Base-by-base conservation (phyloP, 1,140 invertebrate genomes). In the Bombus consobrinus region DNA sequence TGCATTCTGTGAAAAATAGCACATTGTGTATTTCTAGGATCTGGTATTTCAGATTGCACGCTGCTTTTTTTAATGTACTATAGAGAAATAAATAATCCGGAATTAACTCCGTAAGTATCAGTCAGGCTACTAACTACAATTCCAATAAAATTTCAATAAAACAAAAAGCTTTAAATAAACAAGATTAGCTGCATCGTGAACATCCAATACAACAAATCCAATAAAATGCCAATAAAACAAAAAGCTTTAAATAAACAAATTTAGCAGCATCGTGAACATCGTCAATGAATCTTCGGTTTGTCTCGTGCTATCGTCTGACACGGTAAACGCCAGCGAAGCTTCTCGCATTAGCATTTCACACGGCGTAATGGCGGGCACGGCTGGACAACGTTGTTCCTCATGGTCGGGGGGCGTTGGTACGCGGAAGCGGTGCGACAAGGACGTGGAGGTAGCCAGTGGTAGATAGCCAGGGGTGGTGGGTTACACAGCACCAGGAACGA, bases 401-500 rank as follows among this genome's bases (percentile, higher is more conserved):
- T 39, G 53, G 74, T 41, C 25, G 22, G 13, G 28, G 57, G 15
- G 64, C 22, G 68, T 37, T 53, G 66, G 34, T n/a, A 41, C 12
- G 39, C 34, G 73, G 69, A 43, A 68, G 66, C 41, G 28, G 77
- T 62, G 71, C 88, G 66, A 59, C 85, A 53, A 53, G 59, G 57
- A 81, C 74, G 77, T 9, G 34, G 68, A 64, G 62, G 62, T 57
- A 53, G 68, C 57, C 89, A 87, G 71, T 79, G 62, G 41, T 66
- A 34, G 75, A 66, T 41, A 34, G 66, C 74, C 59, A 69, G 81
- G 80, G 84, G 68, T 80, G 76, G 68, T 75, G 80, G 91, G 92
- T 89, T 90, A 89, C 88, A 91, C 90, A 87, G 91, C 88, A 82
- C 84, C 85, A 87, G 91, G 91, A 93, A 92, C 92, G 93, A 93